Percentiles rank a stretch among this genome's conserved stretches.
phyloP scores from a whole-genome alignment of 2,113 vertebrate species.

The Upupa epops region DNA sequence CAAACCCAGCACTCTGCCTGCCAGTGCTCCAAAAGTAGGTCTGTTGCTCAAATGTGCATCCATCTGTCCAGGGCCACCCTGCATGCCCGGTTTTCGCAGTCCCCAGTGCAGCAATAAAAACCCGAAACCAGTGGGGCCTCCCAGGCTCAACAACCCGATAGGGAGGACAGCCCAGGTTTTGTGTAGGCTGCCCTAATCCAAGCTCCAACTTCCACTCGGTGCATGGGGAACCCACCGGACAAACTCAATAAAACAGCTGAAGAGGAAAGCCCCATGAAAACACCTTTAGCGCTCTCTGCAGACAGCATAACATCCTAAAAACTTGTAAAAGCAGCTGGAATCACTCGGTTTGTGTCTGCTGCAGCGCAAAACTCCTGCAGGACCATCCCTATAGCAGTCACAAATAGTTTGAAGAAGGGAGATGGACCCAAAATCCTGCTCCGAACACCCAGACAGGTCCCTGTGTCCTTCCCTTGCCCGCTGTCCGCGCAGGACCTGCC shows the following conservation, averaged over 20 bases:
- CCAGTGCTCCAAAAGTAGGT: background rate
- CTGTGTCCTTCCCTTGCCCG: background rate
- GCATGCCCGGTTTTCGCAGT: background rate
- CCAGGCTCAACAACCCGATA: background rate
- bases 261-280: background rate
- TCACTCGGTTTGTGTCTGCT: fast-evolving
- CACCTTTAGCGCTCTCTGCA: constrained; percentile 9
- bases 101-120: background rate
- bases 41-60: background rate
- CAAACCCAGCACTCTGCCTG: background rate
- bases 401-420: background rate
- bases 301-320: background rate
- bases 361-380: background rate
- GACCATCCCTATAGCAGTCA: background rate
- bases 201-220: background rate
- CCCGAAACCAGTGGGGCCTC: background rate
- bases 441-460: background rate
- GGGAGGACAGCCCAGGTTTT: background rate
- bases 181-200: background rate
- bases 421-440: background rate
- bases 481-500: fast-evolving
- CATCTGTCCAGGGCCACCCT: background rate
- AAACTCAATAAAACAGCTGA: background rate
- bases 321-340: background rate
- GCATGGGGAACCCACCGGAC: background rate